Evolutionary conservation across 1,140 invertebrate genomes (phyloP).

Genomic region (Pseudomyrmex dendroicus): DNA sequence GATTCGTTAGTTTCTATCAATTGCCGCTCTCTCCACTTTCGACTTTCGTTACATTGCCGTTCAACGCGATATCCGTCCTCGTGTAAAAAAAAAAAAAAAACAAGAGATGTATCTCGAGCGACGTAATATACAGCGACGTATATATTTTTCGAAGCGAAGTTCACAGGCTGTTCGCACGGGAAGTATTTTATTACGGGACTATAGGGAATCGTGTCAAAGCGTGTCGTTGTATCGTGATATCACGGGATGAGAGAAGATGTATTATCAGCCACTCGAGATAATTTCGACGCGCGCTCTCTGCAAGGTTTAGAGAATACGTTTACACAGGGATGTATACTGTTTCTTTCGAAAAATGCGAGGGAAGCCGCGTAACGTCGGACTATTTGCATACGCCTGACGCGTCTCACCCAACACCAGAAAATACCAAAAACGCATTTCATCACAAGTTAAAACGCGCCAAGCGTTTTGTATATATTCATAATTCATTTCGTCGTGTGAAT

Average conservation of each 20-base stretch:
- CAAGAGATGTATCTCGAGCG: slow-evolving; percentile 12
- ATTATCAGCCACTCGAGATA: slow-evolving; percentile 53
- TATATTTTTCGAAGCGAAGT: slow-evolving; percentile 49
- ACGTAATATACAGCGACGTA: slow-evolving; percentile 21
- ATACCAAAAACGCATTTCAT: not conserved
- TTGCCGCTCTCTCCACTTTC: not conserved
- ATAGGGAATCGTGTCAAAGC: slow-evolving; percentile 35
- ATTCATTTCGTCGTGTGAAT: not conserved
- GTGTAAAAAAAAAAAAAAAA: not conserved
- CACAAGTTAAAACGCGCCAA: too few species aligned
- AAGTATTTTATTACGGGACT: slow-evolving; percentile 43
- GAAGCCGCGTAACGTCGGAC: slow-evolving; percentile 5
- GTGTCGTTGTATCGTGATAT: slow-evolving; percentile 50
- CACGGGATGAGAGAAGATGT: slow-evolving; percentile 27
- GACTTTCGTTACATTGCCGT: not conserved
- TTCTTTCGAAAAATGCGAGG: slow-evolving; percentile 31
- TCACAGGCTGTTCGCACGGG: not conserved
- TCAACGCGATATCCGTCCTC: not conserved
- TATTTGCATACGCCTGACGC: not conserved
- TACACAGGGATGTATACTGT: slow-evolving; percentile 14
- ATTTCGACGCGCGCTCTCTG: slow-evolving; percentile 32
- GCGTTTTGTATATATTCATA: not conserved
- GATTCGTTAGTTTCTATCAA: slow-evolving; percentile 29
- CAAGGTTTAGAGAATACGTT: slow-evolving; percentile 53
- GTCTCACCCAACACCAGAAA: slow-evolving; percentile 10